Percentiles rank a stretch among this genome's conserved stretches.
Evolutionary conservation across 2,888 invertebrate genomes (phyloP).

Genomic region (Cheilosia urbana): DNA sequence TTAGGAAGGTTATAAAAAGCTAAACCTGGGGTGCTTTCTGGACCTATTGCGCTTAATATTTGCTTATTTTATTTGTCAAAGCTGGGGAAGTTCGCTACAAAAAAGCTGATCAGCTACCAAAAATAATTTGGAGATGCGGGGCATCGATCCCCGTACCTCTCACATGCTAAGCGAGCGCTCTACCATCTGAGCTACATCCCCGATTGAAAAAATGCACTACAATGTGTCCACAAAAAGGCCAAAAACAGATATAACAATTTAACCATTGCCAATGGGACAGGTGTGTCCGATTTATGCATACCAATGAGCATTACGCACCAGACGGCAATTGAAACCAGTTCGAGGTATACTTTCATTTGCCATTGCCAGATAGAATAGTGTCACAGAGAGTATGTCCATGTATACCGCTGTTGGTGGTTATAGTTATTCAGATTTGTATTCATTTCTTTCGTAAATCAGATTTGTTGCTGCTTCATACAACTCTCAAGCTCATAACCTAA

Average conservation of each 20-base stretch:
- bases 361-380: not conserved
- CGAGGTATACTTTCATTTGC: not conserved
- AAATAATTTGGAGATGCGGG: slow-evolving; percentile 82
- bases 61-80: too few relatives aligned
- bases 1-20: too few relatives aligned
- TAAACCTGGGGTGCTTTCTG: too few relatives aligned
- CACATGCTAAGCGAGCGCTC: slow-evolving; percentile 84
- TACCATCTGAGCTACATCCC: slow-evolving; percentile 84
- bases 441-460: too few relatives aligned
- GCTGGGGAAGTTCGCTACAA: too few relatives aligned
- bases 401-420: too few relatives aligned
- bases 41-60: too few relatives aligned
- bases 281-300: slow-evolving; percentile 4
- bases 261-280: not conserved
- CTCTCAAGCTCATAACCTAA: too few relatives aligned
- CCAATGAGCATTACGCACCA: not conserved
- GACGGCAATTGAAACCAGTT: slow-evolving; percentile 8
- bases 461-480: too few relatives aligned
- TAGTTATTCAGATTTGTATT: too few relatives aligned
- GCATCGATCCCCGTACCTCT: slow-evolving; percentile 84
- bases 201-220: slow-evolving; percentile 50
- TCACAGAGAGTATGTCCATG: not conserved
- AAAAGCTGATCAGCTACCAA: not conserved
- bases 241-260: not conserved
- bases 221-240: not conserved